phyloP scores from a whole-genome alignment of 2,888 invertebrate genomes.

The Pristionchus mayeri region DNA sequence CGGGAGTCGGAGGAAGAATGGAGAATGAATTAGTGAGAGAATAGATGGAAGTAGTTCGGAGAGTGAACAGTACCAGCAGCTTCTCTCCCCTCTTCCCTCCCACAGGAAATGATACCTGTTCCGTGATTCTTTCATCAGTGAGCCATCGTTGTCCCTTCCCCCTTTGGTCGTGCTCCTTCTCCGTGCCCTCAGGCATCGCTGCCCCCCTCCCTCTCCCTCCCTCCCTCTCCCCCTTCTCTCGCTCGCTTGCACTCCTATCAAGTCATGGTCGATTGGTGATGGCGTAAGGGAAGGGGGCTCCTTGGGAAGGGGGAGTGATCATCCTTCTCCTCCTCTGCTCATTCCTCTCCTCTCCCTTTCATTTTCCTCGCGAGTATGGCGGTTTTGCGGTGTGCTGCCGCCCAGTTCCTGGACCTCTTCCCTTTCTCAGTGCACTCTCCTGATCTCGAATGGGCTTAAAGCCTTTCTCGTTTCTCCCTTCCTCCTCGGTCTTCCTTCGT shows the following conservation, averaged over 20 bases:
- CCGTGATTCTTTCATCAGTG: slow-evolving; percentile 18
- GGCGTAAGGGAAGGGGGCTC: too few relatives aligned
- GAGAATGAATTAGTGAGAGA: background rate
- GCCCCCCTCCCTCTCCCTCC: background rate
- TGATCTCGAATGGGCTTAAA: too few relatives aligned
- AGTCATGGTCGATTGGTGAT: background rate
- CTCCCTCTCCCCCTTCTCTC: background rate
- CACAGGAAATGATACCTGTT: slow-evolving; percentile 37
- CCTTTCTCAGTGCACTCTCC: background rate
- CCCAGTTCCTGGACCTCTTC: background rate
- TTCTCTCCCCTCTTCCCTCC: background rate
- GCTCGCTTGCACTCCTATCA: background rate
- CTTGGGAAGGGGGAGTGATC: too few relatives aligned
- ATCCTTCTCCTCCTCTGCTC: too few relatives aligned
- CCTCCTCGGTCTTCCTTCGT: background rate
- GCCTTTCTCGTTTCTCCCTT: background rate
- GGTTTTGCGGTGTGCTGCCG: too few relatives aligned
- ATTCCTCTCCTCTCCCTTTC: background rate
- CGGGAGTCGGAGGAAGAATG: background rate
- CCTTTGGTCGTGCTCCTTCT: too few relatives aligned
- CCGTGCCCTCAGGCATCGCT: background rate
- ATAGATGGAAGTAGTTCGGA: too few relatives aligned
- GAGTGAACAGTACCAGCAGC: background rate
- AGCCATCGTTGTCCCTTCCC: background rate
- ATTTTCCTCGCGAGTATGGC: background rate